A percentile compares a stretch with the other conserved stretches of the same genome.
Evolutionary conservation across 2,113 vertebrate species (phyloP).

Genomic region (Eretmodus cyanostictus): DNA sequence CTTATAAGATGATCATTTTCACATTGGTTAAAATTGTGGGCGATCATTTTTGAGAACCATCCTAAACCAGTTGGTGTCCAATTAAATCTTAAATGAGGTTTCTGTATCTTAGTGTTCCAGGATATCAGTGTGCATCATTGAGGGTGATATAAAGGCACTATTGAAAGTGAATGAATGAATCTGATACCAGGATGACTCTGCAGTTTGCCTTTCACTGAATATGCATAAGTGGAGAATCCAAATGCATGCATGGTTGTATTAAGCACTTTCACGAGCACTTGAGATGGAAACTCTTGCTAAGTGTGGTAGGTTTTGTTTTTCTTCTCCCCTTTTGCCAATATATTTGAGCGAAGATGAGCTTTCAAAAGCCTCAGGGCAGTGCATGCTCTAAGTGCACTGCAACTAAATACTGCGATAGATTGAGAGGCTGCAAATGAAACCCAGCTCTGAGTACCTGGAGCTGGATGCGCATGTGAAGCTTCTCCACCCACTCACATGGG

Average conservation of each 20-base stretch:
- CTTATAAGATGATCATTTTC: background rate
- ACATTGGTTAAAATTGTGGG: background rate
- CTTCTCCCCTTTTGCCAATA: background rate
- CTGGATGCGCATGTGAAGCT: background rate
- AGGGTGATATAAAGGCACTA: background rate
- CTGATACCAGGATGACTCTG: conserved; percentile 37
- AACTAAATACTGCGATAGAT: background rate
- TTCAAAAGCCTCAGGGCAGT: background rate
- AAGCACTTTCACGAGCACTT: background rate
- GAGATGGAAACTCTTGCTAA: background rate
- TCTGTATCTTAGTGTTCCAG: background rate
- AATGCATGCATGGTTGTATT: background rate
- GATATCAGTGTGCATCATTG: background rate
- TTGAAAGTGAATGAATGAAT: conserved; percentile 18
- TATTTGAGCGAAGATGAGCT: background rate
- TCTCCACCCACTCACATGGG: conserved; percentile 2
- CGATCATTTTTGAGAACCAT: background rate
- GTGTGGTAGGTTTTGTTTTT: background rate
- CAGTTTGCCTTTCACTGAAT: conserved; percentile 45
- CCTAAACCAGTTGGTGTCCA: background rate
- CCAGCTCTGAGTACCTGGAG: background rate
- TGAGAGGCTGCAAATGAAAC: background rate
- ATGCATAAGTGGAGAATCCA: conserved; percentile 14
- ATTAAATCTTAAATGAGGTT: background rate
- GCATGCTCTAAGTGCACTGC: background rate